A percentile compares a stretch with the other conserved stretches of the same genome.
These are phyloP conservation scores for Piaya cayana DNA, from an alignment of 2,113 vertebrate species.

Conservation along the genomic window DNA sequence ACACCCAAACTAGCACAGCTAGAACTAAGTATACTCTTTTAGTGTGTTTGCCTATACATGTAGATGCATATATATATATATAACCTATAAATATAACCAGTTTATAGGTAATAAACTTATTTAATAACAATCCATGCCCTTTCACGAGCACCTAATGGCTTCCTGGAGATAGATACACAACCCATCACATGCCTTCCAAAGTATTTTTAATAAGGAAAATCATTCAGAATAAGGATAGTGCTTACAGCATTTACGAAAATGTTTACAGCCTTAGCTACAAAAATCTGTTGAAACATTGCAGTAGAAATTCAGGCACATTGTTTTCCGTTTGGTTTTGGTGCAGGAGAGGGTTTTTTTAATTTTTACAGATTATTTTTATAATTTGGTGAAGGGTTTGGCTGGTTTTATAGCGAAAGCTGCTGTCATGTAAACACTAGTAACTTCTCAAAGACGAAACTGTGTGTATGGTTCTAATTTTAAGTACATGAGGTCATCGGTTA, in stretches of 20 bases:
- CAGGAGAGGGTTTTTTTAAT: background rate
- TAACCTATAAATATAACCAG: background rate
- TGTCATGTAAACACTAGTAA: background rate
- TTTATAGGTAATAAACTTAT: too few species aligned
- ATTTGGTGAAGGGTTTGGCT: background rate
- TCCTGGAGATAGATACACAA: background rate
- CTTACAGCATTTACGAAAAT: background rate
- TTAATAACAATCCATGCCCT: background rate
- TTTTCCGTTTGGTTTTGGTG: background rate
- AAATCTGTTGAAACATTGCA: background rate
- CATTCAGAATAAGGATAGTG: background rate
- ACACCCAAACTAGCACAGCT: background rate
- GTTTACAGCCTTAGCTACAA: background rate
- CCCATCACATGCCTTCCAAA: background rate
- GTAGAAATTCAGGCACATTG: background rate
- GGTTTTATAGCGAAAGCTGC: background rate
- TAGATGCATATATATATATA: background rate
- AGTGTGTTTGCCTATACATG: background rate
- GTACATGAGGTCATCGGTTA: background rate
- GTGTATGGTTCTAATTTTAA: constrained; percentile 37
- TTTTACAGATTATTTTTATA: background rate
- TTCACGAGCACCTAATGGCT: background rate
- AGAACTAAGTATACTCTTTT: background rate
- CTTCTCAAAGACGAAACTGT: constrained; percentile 14
- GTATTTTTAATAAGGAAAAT: background rate